Evolutionary conservation across 2,113 vertebrate species (phyloP).

Genomic region (Nycticebus coucang): DNA sequence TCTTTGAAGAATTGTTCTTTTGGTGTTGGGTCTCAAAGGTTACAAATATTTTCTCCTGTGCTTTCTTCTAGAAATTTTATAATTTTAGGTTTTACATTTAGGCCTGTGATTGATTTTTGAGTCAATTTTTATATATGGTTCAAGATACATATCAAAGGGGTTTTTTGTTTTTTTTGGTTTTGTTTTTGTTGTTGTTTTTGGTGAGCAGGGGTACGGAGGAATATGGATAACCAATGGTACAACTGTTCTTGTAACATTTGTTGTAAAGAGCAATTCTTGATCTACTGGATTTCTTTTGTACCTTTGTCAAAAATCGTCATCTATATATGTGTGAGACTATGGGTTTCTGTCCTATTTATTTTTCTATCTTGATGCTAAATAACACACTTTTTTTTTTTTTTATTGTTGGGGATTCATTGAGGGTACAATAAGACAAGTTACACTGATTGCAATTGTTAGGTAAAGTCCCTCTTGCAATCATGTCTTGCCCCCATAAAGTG

Average conservation of each 20-base stretch:
- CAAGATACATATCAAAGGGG: background rate
- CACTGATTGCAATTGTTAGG: too few species aligned
- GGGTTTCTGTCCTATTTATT: background rate
- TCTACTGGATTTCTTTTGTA: background rate
- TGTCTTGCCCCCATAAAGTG: too few species aligned
- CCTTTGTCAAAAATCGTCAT: too few species aligned
- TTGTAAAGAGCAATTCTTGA: background rate
- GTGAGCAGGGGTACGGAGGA: background rate
- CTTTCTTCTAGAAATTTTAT: background rate
- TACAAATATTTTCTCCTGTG: background rate
- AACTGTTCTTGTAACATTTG: background rate
- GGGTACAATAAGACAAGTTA: too few species aligned
- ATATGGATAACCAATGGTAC: background rate
- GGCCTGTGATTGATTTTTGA: background rate
- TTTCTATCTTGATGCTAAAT: background rate
- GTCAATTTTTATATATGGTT: background rate
- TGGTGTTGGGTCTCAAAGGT: background rate
- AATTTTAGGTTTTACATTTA: background rate
- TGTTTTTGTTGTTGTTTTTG: background rate
- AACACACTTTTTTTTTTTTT: too few species aligned
- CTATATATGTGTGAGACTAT: background rate
- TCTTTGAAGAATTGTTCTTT: background rate
- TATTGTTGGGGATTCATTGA: too few species aligned
- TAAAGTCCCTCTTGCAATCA: too few species aligned
- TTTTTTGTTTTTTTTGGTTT: background rate